Evolutionary conservation across 2,888 invertebrate species (phyloP), one percentile per base, ranked within the genome.

Genomic region (Phoenoteleia sp.): DNA sequence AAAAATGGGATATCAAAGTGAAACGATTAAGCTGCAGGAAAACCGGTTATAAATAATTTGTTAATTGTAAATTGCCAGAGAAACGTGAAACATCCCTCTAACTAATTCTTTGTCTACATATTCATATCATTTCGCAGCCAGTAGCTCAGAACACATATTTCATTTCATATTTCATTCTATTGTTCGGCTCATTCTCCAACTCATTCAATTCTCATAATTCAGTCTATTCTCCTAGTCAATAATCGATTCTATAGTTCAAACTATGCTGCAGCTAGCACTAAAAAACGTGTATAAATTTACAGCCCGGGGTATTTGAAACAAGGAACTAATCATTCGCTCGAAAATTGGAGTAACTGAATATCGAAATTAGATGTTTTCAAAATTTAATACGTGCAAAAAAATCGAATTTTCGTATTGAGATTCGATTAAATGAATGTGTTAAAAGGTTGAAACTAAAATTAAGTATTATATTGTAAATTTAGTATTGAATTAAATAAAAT

Each of bases 81-180:
- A 27, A 47, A 80, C 49, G 45, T 80, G 64, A 80, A 80, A 64
- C 64, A 80, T 66, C 47, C 56, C 39, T 80, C 52, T 64, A 72
- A 80, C 71, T 64, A 64, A 80, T 80, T 80, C 80, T 80, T 80
- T 80, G 72, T 72, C 71, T 80, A 80, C 71, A 80, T 80, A 72
- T 80, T 80, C 71, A 80, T 80, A 72, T 80, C 80, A 80, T 64
- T 64, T 47, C 39, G 25, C 64, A 72, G 47, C 64, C 64, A 64
- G 56, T 71, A 79, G 47, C 71, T 79, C 79, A 71, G 71, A 64
- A 71, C 71, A 71, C 79, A 71, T 79, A 77, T 77, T 79, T 79
- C 79, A 79, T 71, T 71, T 45, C 71, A 71, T 71, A 79, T 79
- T 79, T 71, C 79, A 69, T 79, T 62, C 62, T 62, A 69, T 77